Base-by-base conservation (phyloP, 2,797 vertebrate genomes). In the Macropodus opercularis region DNA sequence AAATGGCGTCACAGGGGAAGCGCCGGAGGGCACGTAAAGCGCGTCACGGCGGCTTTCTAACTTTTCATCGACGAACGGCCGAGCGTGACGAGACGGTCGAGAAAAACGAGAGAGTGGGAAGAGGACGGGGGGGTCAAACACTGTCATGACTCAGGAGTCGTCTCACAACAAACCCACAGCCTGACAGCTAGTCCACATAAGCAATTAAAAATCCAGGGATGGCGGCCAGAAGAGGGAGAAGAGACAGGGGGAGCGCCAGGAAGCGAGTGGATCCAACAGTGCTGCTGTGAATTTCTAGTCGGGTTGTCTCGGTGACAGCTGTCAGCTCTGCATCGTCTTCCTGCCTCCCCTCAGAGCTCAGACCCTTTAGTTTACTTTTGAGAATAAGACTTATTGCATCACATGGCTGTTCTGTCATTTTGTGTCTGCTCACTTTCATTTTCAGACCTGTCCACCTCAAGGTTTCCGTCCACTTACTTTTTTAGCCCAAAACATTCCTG, bases 131-230 rank as follows among this genome's bases (percentile, higher is more conserved):
- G 60, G 40, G 32, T 10, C 27, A 15, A 21, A 19, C 41, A 27
- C 32, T n/a, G 61, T 55, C 73, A 63, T 85, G 83, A 85, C 82
- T 87, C 81, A 83, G 80, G 69, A 63, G 74, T 53, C 46, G 75
- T 73, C 71, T 81, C 73, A 72, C 79, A 77, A 79, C 69, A 77
- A 81, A 73, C 74, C 62, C 55, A 61, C 71, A 69, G 80, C 49
- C 73, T 79, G 87, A 87, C 79, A 83, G 84, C 79, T 26, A 58
- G 76, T 72, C 80, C 80, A 86, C 86, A 91, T 86, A 88, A 84
- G 77, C 85, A 89, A 90, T 91, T 91, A 89, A 75, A 69, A 81
- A 68, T 58, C 5, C 47, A 67, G 83, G 12, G 69, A 83, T 12
- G 34, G 55, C 42, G 78, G 70, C 67, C 58, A 56, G 64, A 83